Conservation (phyloP, 2,888 invertebrate genomes). For the Xanthia icteritia region DNA sequence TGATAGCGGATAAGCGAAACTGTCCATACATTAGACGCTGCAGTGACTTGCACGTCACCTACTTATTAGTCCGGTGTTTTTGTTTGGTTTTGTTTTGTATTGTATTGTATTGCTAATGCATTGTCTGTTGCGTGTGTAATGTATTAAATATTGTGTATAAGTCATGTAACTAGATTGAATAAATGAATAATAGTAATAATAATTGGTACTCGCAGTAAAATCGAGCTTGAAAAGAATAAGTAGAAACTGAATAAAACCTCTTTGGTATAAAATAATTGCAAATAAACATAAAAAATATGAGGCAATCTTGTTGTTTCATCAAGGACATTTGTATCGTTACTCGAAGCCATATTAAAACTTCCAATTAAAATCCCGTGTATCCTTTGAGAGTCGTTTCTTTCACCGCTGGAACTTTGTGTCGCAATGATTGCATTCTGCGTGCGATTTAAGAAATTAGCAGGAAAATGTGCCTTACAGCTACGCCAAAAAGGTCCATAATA, state of each 20-base stretch:
- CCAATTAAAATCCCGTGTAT: conserved; percentile 71
- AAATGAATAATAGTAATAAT: not conserved
- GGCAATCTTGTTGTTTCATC: not conserved
- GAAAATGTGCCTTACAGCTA: not conserved
- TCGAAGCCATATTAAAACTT: conserved; percentile 54
- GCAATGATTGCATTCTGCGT: conserved; percentile 36
- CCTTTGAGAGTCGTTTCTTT: conserved; percentile 49
- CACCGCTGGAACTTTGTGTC: conserved; percentile 55
- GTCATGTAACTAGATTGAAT: not conserved
- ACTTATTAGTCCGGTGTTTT: too few relatives aligned
- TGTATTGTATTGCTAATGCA: not conserved
- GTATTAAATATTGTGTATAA: not conserved
- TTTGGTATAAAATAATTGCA: not conserved
- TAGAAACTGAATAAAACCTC: not conserved
- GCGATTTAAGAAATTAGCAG: not conserved
- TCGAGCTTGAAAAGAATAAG: not conserved
- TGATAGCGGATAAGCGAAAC: not conserved
- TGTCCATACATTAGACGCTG: not conserved
- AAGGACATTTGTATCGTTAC: not conserved
- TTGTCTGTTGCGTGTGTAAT: not conserved
- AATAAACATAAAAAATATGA: not conserved
- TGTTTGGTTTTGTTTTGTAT: too few relatives aligned
- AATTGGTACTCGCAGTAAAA: not conserved
- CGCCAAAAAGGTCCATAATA: not conserved
- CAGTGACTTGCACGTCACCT: not conserved